Evolutionary conservation across 2,888 invertebrate species (phyloP).

Genomic region (Thera obeliscata): DNA sequence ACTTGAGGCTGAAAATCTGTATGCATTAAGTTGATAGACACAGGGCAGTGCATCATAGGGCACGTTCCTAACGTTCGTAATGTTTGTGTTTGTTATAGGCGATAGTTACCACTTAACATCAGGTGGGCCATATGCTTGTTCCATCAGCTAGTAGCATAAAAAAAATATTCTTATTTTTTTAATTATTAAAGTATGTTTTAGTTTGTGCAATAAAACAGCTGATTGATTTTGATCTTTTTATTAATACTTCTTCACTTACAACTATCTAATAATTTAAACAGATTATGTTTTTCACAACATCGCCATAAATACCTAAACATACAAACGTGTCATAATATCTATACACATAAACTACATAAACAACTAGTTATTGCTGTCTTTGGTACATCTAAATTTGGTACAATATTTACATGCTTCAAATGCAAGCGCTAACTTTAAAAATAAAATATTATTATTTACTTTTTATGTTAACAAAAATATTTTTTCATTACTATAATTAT

Average conservation of each 20-base stretch:
- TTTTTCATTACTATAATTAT: background rate
- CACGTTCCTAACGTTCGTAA: too few species aligned
- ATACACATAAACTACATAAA: conserved; percentile 40
- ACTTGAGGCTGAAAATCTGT: too few species aligned
- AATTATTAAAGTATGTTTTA: background rate
- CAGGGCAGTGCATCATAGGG: too few species aligned
- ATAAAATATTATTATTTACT: too few species aligned
- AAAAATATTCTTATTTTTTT: too few species aligned
- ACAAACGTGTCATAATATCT: conserved; percentile 29
- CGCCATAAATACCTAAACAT: conserved; percentile 34
- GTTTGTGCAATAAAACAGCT: background rate
- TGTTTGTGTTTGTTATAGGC: too few species aligned
- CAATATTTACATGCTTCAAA: conserved; percentile 28
- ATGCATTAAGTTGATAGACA: too few species aligned
- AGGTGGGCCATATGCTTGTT: too few species aligned
- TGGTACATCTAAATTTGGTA: conserved; percentile 31
- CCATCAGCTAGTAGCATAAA: too few species aligned
- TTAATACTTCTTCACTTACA: conserved; percentile 23
- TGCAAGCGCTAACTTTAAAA: background rate
- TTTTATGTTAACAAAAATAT: too few species aligned
- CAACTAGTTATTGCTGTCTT: conserved; percentile 43
- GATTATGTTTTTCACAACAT: conserved; percentile 39
- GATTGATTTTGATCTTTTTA: conserved; percentile 6
- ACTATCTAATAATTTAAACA: conserved; percentile 34
- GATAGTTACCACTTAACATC: too few species aligned